phyloP scores from a whole-genome alignment of 2,113 vertebrate genomes.

The Phylloscopus trochilus region DNA sequence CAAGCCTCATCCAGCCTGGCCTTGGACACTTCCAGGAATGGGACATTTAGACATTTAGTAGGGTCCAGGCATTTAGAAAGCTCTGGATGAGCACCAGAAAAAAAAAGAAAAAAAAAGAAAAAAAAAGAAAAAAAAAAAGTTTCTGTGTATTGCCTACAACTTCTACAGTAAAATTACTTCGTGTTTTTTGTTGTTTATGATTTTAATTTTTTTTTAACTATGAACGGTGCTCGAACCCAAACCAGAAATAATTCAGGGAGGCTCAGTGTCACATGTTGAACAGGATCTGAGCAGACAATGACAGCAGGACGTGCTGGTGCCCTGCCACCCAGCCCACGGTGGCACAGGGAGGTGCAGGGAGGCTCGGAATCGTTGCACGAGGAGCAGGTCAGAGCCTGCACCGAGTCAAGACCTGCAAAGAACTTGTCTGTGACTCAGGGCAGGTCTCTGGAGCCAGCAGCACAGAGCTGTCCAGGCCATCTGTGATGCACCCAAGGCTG shows the following conservation, averaged over 20 bases:
- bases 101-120: not conserved
- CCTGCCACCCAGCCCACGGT: not conserved
- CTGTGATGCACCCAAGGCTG: constrained; percentile 16
- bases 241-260: not conserved
- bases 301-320: not conserved
- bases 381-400: not conserved
- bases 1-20: not conserved
- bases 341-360: not conserved
- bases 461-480: not conserved
- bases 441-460: constrained; percentile 18
- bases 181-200: too few relatives aligned
- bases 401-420: not conserved
- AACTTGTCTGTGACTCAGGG: not conserved
- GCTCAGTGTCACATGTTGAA: rapidly evolving
- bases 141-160: not conserved
- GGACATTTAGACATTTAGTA: not conserved
- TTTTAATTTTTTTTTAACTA: not conserved
- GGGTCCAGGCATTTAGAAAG: not conserved
- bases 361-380: rapidly evolving
- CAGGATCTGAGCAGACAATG: not conserved
- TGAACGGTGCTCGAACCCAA: not conserved
- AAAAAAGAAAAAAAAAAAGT: not conserved
- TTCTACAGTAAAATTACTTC: not conserved
- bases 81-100: rapidly evolving
- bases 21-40: not conserved